These are phyloP conservation scores for Sitophilus oryzae DNA, from an alignment of 1,140 invertebrate genomes.

Conservation along the genomic window DNA sequence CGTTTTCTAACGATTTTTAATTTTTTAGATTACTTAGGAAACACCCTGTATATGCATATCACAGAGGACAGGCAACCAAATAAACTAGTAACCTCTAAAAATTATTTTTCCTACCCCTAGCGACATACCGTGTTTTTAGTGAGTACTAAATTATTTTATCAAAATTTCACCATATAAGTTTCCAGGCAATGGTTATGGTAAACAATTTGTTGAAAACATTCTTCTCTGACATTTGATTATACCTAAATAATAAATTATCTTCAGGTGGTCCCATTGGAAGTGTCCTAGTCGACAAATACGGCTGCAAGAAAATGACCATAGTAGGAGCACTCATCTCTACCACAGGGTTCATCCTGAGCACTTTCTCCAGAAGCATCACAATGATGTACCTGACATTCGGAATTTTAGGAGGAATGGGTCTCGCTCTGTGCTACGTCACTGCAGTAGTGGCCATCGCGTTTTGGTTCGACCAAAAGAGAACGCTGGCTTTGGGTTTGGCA, in stretches of 20 bases:
- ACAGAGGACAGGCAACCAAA: too few species aligned
- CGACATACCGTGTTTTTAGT: too few species aligned
- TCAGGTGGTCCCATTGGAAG: conserved; percentile 76
- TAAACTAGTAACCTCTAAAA: too few species aligned
- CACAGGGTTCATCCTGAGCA: conserved; percentile 71
- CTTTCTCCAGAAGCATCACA: conserved; percentile 63
- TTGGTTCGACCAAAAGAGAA: conserved; percentile 91
- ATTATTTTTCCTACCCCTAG: too few species aligned
- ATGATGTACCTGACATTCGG: conserved; percentile 82
- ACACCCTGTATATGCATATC: too few species aligned
- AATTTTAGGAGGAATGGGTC: conserved; percentile 74
- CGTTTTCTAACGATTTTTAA: too few species aligned
- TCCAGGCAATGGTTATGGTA: too few species aligned
- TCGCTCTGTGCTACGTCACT: conserved; percentile 83
- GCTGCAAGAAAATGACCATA: conserved; percentile 79
- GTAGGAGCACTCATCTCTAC: conserved; percentile 69
- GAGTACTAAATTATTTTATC: too few species aligned
- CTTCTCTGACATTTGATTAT: too few species aligned
- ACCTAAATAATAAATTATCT: not conserved
- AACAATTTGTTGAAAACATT: too few species aligned
- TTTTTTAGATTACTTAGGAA: too few species aligned
- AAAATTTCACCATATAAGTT: too few species aligned
- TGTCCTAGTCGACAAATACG: conserved; percentile 79
- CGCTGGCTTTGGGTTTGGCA: conserved; percentile 85
- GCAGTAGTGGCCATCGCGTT: conserved; percentile 89